Evolutionary conservation across 2,888 invertebrate genomes (phyloP).

Genomic region (Scaptomyza parva): DNA sequence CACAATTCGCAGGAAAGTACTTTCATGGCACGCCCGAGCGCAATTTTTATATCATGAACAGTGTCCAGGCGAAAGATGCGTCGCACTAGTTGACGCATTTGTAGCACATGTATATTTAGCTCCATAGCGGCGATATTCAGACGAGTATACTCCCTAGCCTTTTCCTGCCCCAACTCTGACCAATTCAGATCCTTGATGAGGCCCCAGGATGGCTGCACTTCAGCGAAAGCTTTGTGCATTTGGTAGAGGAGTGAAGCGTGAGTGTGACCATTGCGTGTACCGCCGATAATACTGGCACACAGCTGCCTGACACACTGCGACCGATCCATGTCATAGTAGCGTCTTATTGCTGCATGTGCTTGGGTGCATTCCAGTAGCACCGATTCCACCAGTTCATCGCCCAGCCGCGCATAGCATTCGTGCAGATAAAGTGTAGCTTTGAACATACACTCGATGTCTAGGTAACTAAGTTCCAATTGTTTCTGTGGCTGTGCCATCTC

Average conservation of each 20-base stretch:
- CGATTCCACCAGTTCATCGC: constrained; percentile 47
- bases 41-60: constrained; percentile 39
- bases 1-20: constrained; percentile 49
- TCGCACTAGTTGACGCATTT: constrained; percentile 59
- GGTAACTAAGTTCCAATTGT: constrained; percentile 39
- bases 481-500: constrained; percentile 20
- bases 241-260: constrained; percentile 50
- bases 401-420: constrained; percentile 57
- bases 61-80: constrained; percentile 56
- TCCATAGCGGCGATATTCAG: constrained; percentile 18
- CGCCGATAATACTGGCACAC: constrained; percentile 43
- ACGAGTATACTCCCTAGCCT: not conserved
- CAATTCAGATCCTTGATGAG: constrained; percentile 59
- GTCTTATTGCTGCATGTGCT: constrained; percentile 20
- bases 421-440: constrained; percentile 61
- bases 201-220: constrained; percentile 55
- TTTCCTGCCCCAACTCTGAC: constrained; percentile 25
- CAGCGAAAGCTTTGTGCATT: constrained; percentile 53
- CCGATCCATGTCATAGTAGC: constrained; percentile 32
- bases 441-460: constrained; percentile 61
- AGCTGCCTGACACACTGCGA: constrained; percentile 40
- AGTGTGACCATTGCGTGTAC: constrained; percentile 52
- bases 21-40: constrained; percentile 49
- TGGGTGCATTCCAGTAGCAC: constrained; percentile 29
- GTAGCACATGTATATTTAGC: constrained; percentile 34